These are phyloP conservation scores for Holacanthus passer DNA, from an alignment of 2,113 vertebrate species.

Conservation along the genomic window DNA sequence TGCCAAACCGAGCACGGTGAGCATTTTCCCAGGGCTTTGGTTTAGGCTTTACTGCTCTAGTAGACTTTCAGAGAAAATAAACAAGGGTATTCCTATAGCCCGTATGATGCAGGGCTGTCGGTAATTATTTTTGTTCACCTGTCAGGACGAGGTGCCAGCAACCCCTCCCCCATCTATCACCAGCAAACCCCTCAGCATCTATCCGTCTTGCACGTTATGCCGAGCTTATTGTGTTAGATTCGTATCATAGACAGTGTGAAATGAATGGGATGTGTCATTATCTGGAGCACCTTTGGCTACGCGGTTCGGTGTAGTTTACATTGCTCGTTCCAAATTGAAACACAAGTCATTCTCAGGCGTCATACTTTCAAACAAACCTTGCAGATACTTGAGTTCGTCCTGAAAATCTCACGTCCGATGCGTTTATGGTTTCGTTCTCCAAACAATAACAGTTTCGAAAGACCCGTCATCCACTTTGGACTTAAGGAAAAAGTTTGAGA, in stretches of 20 bases:
- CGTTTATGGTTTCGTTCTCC: slow-evolving; percentile 49
- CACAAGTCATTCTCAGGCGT: slow-evolving; percentile 61
- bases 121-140: slow-evolving; percentile 77
- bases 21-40: slow-evolving; percentile 69
- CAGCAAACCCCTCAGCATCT: slow-evolving; percentile 24
- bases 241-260: slow-evolving; percentile 47
- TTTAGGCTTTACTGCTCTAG: slow-evolving; percentile 73
- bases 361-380: slow-evolving; percentile 66
- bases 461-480: slow-evolving; percentile 31
- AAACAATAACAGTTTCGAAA: slow-evolving; percentile 58
- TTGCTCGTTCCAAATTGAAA: slow-evolving; percentile 64
- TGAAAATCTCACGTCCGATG: slow-evolving; percentile 41
- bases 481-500: slow-evolving; percentile 26
- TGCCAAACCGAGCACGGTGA: slow-evolving; percentile 74
- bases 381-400: slow-evolving; percentile 37
- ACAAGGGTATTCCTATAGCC: slow-evolving; percentile 58
- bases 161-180: slow-evolving; percentile 20
- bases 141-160: slow-evolving; percentile 61
- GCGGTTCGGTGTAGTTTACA: slow-evolving; percentile 64
- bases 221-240: slow-evolving; percentile 55
- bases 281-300: slow-evolving; percentile 66
- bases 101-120: slow-evolving; percentile 52
- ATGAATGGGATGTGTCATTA: slow-evolving; percentile 63
- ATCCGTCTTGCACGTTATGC: slow-evolving; percentile 38
- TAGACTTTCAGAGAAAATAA: slow-evolving; percentile 78